These are phyloP conservation scores for Sitta carolinensis DNA, from an alignment of 2,797 vertebrate species.

Conservation along the genomic window DNA sequence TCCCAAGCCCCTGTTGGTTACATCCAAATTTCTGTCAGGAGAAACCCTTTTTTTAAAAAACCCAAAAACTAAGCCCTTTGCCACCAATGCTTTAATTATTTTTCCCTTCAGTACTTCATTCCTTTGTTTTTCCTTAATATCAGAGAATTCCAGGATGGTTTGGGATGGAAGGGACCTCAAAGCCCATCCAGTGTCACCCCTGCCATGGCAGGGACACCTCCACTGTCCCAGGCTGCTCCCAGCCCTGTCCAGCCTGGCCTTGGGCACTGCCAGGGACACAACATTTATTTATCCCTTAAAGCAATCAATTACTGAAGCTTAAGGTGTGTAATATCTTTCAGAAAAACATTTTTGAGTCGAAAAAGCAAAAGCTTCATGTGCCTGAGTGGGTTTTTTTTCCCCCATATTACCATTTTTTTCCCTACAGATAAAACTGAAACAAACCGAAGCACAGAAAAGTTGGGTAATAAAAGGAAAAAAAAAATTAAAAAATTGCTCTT, in stretches of 20 bases:
- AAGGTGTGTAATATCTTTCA: neutral
- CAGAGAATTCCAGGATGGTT: neutral
- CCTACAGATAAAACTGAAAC: neutral
- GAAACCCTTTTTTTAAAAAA: neutral
- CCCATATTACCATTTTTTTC: neutral
- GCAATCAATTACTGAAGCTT: neutral
- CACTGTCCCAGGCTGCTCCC: neutral
- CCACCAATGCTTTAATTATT: neutral
- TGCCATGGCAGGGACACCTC: neutral
- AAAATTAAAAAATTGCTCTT: neutral
- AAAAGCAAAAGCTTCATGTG: neutral
- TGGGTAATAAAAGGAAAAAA: neutral
- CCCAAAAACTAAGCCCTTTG: neutral
- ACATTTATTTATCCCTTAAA: neutral
- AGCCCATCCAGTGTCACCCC: rapidly evolving
- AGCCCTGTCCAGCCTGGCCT: rapidly evolving
- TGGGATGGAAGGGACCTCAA: neutral
- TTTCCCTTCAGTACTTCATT: neutral
- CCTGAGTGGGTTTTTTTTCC: neutral
- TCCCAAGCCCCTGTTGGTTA: neutral
- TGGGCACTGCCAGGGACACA: neutral
- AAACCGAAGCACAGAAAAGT: neutral
- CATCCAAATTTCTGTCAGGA: neutral
- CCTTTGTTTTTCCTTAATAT: neutral
- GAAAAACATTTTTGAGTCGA: neutral